Conservation (phyloP, 2,113 vertebrate species). For the Peromyscus polionotus region DNA sequence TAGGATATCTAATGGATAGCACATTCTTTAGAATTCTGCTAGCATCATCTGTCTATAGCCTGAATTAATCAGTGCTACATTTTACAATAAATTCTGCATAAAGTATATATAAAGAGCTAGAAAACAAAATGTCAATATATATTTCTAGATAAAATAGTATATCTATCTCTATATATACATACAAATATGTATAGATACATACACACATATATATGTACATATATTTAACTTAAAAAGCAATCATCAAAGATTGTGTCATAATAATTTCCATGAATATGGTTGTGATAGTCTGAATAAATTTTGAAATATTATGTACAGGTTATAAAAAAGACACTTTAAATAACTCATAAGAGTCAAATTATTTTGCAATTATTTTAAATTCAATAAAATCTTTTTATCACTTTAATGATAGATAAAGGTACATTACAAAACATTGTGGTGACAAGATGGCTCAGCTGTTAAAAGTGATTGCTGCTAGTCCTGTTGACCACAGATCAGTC, state of each 20-base stretch:
- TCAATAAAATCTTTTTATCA: background rate
- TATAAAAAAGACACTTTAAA: background rate
- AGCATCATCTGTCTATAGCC: background rate
- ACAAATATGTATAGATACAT: background rate
- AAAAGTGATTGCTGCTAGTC: background rate
- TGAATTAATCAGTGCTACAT: conserved; percentile 33
- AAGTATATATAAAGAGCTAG: conserved; percentile 34
- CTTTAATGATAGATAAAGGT: background rate
- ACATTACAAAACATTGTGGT: background rate
- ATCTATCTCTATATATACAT: background rate
- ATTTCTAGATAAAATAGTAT: background rate
- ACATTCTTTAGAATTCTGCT: background rate
- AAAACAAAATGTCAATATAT: conserved; percentile 17
- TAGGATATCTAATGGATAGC: background rate
- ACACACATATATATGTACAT: background rate
- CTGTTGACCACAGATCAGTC: background rate
- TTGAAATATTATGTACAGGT: background rate
- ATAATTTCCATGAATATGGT: conserved; percentile 50
- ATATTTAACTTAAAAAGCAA: conserved; percentile 28
- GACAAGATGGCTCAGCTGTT: background rate
- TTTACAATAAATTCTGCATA: conserved; percentile 12
- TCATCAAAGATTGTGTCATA: conserved; percentile 38
- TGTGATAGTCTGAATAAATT: conserved; percentile 8
- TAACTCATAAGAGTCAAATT: background rate
- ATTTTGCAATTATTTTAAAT: conserved; percentile 16